Base-by-base conservation (phyloP, 2,113 vertebrate species). In the Verasper variegatus region DNA sequence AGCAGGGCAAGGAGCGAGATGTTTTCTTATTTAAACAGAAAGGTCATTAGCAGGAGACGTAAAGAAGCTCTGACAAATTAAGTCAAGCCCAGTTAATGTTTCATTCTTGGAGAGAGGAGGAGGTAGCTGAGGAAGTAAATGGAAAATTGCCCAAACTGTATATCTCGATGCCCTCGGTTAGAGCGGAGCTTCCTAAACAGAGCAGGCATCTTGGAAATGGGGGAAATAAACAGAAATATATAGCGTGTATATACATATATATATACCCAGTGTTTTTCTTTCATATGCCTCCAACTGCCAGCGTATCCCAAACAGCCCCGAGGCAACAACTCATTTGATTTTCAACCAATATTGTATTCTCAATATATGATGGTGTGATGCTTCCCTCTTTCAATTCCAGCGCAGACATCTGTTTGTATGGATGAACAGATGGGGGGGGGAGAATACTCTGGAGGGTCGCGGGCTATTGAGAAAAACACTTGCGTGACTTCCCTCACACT, bases 21-120 rank as follows among this genome's bases (percentile, higher is more conserved):
- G 23, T 57, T 88, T 84, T 71, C 81, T 89, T 89, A 88, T 86
- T 89, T 81, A 89, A 92, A 89, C 80, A 77, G 86, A 86, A 87
- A 91, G 89, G 84, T 92, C 86, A 85, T 90, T 90, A 90, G 74
- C 47, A 59, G 37, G 68, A 87, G 85, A 87, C 55, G 68, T 61
- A 77, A 85, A 88, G 64, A 81, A 76, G 77, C 71, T 87, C 81
- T 81, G 89, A 91, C 90, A 92, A 92, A 92, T 88, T 76, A 85
- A 90, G 90, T 85, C 78, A 74, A 81, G 78, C 74, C 75, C 85
- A 82, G 75, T 91, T 88, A 89, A 83, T 64, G 80, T 84, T 83
- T 55, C 26, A 5, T 82, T 89, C 82, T 76, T 81, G 58, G 68
- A 82, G 52, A 62, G 72, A 84, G 68, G 70, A 85, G 68, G 70